Base-by-base conservation (phyloP, 53 echinoderm and acorn worm species). In the Hippasteria phrygiana region DNA sequence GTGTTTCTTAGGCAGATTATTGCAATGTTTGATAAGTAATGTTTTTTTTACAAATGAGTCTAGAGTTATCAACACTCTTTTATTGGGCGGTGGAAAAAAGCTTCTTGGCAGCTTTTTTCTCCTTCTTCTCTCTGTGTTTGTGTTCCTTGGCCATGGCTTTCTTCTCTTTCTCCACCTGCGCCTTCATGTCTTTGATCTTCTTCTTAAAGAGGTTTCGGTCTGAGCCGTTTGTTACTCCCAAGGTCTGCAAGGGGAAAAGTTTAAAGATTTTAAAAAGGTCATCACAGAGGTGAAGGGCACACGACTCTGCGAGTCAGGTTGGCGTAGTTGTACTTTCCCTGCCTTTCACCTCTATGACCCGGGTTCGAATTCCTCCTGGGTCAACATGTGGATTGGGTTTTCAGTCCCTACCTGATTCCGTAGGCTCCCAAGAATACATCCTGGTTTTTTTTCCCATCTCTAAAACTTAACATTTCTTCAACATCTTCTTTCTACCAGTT, bases 71-170 rank as follows among this genome's bases (percentile, higher is more conserved):
- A 66, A 11, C 13, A 35, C 34, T 35, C 33, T 10, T 73, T 43
- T 71, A 81, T 29, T 80, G 80, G 66, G 88, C 77, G 29, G 88
- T 47, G 38, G 91, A 73, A 32, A 96, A 96, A 73, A 92, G 91
- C 66, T 95, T 96, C 93, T 96, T 98, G 64, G 94, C 94, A 32
- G 98, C 94, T 83, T 98, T 98, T 73, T 96, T 98, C 78, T 94
- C 94, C 73, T 93, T 91, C 86, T 98, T 98, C 55, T 98, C 98
- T 24, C 94, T 74, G 24, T 87, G 91, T 62, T 98, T 98, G 82
- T 92, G 87, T 62, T 98, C 98, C 80, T 98, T 98, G 39, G 89
- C 91, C 0, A 84, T 69, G 6, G 92, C 91, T 88, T 96, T 96
- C 90, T 81, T 92, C 71, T 98, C 98, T 46, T 94, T 98, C 43